Percentiles rank a stretch among this genome's conserved stretches.
These are phyloP conservation scores for Antechinus flavipes DNA, from an alignment of 2,113 vertebrate genomes.

Conservation along the genomic window DNA sequence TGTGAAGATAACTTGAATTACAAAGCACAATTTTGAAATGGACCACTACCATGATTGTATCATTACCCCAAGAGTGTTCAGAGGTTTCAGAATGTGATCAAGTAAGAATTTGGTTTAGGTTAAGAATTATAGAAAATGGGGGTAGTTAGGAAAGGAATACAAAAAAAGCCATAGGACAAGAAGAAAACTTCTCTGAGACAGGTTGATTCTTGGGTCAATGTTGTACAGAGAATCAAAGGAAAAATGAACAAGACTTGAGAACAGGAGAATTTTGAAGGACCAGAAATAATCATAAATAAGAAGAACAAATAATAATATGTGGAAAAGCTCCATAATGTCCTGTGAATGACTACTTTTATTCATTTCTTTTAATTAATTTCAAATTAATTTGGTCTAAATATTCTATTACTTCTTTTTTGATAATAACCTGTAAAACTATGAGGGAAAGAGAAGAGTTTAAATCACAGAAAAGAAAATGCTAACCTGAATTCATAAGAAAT, in stretches of 20 bases:
- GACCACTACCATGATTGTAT: no score
- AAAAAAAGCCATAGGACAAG: background rate
- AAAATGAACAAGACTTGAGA: background rate
- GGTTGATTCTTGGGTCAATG: background rate
- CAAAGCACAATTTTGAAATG: background rate
- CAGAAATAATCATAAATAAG: background rate
- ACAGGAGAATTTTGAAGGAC: background rate
- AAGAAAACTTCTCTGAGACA: background rate
- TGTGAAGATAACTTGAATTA: background rate
- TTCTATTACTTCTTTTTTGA: background rate
- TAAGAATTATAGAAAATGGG: background rate
- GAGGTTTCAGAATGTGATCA: background rate
- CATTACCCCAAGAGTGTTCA: background rate
- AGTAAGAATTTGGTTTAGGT: background rate
- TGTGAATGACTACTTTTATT: background rate
- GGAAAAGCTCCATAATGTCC: background rate
- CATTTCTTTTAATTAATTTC: background rate
- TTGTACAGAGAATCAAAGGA: background rate
- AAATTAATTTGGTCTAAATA: background rate
- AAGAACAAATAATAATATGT: background rate
- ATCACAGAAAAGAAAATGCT: background rate
- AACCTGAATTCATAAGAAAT: constrained; percentile 18
- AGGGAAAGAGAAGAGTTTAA: background rate
- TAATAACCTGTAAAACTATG: background rate
- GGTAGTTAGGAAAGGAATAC: background rate